These are phyloP conservation scores for Caradrina clavipalpis DNA, from an alignment of 2,888 invertebrate genomes.

Conservation along the genomic window DNA sequence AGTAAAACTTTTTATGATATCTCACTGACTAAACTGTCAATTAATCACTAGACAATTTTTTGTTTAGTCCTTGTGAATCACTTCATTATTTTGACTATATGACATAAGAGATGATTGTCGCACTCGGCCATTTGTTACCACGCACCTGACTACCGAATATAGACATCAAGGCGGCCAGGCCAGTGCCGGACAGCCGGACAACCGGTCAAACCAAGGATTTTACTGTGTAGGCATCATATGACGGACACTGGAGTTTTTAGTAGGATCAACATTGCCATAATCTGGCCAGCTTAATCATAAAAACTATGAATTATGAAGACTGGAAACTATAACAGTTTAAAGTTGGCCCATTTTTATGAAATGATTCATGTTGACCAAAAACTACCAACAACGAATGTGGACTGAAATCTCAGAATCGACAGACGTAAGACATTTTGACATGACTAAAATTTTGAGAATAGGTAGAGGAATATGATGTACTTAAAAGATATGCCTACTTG, in stretches of 20 bases:
- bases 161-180: constrained; percentile 20
- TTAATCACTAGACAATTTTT: constrained; percentile 33
- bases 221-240: constrained; percentile 11
- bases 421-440: too few species aligned
- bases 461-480: too few species aligned
- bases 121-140: constrained; percentile 23
- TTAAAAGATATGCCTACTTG: too few species aligned
- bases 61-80: constrained; percentile 40
- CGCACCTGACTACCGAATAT: constrained; percentile 42
- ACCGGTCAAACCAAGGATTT: constrained; percentile 44
- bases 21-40: constrained; percentile 8
- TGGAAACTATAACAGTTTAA: constrained; percentile 7
- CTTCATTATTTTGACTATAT: constrained; percentile 25
- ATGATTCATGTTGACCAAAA: not conserved
- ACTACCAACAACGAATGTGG: too few species aligned
- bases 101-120: constrained; percentile 35
- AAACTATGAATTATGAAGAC: constrained; percentile 30
- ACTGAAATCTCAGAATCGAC: too few species aligned
- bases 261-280: constrained; percentile 26
- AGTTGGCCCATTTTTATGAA: not conserved
- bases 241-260: constrained; percentile 35
- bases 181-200: constrained; percentile 6
- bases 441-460: too few species aligned
- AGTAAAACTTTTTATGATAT: constrained; percentile 7
- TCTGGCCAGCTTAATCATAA: constrained; percentile 11